Conservation (phyloP, 2,888 invertebrate genomes). For the Aphrophora alni region DNA sequence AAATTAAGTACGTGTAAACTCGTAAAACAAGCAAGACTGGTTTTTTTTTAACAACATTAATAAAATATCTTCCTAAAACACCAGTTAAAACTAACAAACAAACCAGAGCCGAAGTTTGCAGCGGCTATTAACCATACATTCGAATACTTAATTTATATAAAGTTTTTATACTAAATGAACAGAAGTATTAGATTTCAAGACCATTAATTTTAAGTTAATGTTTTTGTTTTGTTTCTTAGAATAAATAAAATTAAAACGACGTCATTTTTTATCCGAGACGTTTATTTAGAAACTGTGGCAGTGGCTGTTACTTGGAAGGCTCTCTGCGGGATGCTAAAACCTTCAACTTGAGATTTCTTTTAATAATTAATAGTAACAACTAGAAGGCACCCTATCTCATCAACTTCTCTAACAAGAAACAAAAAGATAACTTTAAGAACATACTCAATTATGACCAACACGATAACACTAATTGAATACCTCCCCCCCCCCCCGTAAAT, state of each 20-base stretch:
- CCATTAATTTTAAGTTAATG: not conserved
- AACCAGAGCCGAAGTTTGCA: not conserved
- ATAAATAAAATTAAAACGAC: not conserved
- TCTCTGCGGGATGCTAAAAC: not conserved
- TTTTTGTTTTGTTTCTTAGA: conserved; percentile 4
- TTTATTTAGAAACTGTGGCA: not conserved
- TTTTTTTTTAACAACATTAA: too few species aligned
- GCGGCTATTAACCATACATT: not conserved
- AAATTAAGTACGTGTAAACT: too few species aligned
- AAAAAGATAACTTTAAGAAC: not conserved
- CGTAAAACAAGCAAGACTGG: too few species aligned
- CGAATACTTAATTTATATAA: not conserved
- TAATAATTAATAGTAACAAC: conserved; percentile 2
- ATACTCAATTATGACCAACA: too few species aligned
- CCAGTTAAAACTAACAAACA: not conserved
- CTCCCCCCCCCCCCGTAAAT: too few species aligned
- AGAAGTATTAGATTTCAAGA: not conserved
- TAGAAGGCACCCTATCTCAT: not conserved
- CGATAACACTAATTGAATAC: too few species aligned
- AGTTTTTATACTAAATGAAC: not conserved
- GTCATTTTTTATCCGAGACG: not conserved
- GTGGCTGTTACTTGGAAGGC: not conserved
- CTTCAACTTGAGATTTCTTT: not conserved
- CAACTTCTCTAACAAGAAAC: not conserved
- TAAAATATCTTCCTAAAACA: not conserved